Base-by-base conservation (phyloP, 2,888 invertebrate species). In the Himalopsyche anomala region DNA sequence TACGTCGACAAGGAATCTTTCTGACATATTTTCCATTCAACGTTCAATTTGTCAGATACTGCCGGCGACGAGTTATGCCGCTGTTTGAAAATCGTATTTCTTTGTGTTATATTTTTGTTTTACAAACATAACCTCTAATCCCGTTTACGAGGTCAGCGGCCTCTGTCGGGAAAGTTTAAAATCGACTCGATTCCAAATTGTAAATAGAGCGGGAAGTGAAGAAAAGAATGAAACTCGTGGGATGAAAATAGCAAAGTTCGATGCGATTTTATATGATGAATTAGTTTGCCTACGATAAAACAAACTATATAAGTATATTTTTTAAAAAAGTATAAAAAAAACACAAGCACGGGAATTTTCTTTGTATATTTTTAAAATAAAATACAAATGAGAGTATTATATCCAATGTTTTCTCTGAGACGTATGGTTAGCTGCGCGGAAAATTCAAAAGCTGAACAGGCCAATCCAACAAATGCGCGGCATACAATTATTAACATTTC, bases 71-170 rank as follows among this genome's bases (percentile, higher is more conserved):
- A 74, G 11, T 4, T 36, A 74, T 74, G 74, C 36, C 74, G 51
- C 51, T 36, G 74, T 12, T 74, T 36, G 15, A 74, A 74, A 74
- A 74, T 12, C 69, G 15, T 74, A 36, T 36, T 74, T 74, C 74
- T 74, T 62, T 62, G 28, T 74, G 28, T 36, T 12, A 74, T 51
- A 74, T 74, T 74, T 74, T 74, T 38, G 74, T 15, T 38, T 36
- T 36, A 74, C 74, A 82, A 82, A 85, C 82, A 85, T 85, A 85
- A 85, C 85, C 85, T 85, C 85, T 69, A 82, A 85, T 85, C 85
- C 54, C 55, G 28, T 81, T 85, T 74, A 82, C 40, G 85, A 74
- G 85, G 85, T 85, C 74, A 54, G 85, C 74, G 85, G 85, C 85
- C 85, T 74, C 54, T 84, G 42, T 36, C 45, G 28, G 42, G 69